A percentile compares a stretch with the other conserved stretches of the same genome.
These are phyloP conservation scores for Lacanobia oleracea DNA, from an alignment of 2,888 invertebrate genomes.

Conservation along the genomic window DNA sequence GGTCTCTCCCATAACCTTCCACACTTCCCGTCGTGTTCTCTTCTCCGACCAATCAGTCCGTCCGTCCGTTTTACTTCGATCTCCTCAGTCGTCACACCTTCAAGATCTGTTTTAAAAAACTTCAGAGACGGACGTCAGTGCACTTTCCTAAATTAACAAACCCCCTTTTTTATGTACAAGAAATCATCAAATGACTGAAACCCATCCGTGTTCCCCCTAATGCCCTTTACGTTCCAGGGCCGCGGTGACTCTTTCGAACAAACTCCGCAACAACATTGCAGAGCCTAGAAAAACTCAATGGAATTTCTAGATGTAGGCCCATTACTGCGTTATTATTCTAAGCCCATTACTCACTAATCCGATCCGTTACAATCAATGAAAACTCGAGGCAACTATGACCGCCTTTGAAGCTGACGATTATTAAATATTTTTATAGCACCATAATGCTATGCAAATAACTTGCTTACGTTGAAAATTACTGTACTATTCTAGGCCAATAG, in stretches of 20 bases:
- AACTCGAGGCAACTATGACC: neutral
- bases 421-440: slow-evolving; percentile 28
- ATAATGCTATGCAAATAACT: slow-evolving; percentile 49
- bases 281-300: neutral
- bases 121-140: neutral
- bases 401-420: slow-evolving; percentile 32
- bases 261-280: neutral
- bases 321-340: no score
- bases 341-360: neutral
- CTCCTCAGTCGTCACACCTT: no score
- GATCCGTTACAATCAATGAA: slow-evolving; percentile 4
- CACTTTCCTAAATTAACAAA: neutral
- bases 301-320: neutral
- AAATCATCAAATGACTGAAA: no score
- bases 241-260: no score
- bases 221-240: no score
- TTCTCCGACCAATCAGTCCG: no score
- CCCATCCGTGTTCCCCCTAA: no score
- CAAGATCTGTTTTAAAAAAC: neutral
- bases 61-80: no score
- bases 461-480: slow-evolving; percentile 28
- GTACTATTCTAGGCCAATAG: slow-evolving; percentile 28
- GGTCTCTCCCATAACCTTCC: no score
- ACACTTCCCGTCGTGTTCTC: no score
- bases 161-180: no score